phyloP scores from a whole-genome alignment of 2,113 vertebrate genomes.

The Irena cyanogastra region DNA sequence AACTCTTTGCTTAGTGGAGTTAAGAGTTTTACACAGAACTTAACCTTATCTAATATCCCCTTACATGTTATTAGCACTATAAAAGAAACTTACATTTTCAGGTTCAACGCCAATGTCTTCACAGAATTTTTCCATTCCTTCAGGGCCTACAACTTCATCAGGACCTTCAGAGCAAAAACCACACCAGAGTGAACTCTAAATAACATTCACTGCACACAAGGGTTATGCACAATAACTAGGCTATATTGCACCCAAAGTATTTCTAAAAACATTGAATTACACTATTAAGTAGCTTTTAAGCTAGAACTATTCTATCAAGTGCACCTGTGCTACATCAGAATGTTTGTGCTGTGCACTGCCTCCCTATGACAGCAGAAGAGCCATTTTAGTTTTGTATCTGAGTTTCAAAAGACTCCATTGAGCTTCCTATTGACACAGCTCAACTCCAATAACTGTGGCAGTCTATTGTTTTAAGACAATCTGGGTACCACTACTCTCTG shows the following conservation, averaged over 20 bases:
- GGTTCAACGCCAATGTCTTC: conserved; percentile 95
- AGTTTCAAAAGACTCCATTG: background rate
- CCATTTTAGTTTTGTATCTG: accelerated
- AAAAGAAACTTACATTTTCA: conserved; percentile 87
- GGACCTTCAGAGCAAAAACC: conserved; percentile 75
- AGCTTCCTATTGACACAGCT: background rate
- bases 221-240: background rate
- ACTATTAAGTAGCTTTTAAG: background rate
- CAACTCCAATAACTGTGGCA: background rate
- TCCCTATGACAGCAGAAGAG: background rate
- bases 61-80: background rate
- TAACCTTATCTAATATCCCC: background rate
- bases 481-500: accelerated
- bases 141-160: conserved; percentile 91
- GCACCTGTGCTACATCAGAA: background rate
- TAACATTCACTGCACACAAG: background rate
- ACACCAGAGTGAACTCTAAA: background rate
- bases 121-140: conserved; percentile 98
- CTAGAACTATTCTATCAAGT: background rate
- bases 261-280: background rate
- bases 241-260: background rate
- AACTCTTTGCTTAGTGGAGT: background rate
- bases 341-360: background rate
- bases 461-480: background rate
- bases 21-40: background rate